phyloP scores from a whole-genome alignment of 2,888 invertebrate species.

The Hedya salicella region DNA sequence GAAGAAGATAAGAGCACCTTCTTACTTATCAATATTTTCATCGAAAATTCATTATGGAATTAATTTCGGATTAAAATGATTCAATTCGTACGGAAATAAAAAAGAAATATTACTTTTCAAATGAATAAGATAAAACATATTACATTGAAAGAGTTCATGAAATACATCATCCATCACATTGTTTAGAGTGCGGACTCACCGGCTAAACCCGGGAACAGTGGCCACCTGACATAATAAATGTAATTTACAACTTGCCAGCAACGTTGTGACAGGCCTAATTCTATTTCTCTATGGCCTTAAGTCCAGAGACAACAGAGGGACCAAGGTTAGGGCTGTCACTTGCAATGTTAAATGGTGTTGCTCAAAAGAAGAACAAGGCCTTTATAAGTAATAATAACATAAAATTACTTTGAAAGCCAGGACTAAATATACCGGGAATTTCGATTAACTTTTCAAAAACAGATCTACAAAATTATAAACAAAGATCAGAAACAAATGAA shows the following conservation, averaged over 20 bases:
- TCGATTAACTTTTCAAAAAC: too few species aligned
- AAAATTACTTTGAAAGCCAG: too few species aligned
- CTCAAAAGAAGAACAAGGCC: neutral
- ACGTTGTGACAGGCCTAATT: slow-evolving; percentile 41
- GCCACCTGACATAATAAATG: slow-evolving; percentile 27
- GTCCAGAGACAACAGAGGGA: slow-evolving; percentile 38
- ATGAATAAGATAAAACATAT: slow-evolving; percentile 10
- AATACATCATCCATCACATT: too few species aligned
- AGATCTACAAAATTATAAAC: too few species aligned
- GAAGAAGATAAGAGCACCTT: too few species aligned
- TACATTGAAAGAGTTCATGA: slow-evolving; percentile 10
- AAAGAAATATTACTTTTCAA: too few species aligned
- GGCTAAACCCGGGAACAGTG: slow-evolving; percentile 13
- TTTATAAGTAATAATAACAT: neutral
- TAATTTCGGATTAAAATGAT: too few species aligned
- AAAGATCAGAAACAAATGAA: too few species aligned
- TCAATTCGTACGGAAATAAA: too few species aligned
- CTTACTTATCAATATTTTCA: too few species aligned
- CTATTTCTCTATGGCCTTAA: slow-evolving; percentile 41
- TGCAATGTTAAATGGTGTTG: neutral
- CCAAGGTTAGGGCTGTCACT: slow-evolving; percentile 19
- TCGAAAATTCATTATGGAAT: too few species aligned
- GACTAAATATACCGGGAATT: too few species aligned
- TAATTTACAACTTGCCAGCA: slow-evolving; percentile 40
- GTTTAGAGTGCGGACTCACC: slow-evolving; percentile 7